Evolutionary conservation across 1,140 invertebrate genomes (phyloP), one percentile per base, ranked within the genome.

Genomic region (Dufourea novaeangliae): DNA sequence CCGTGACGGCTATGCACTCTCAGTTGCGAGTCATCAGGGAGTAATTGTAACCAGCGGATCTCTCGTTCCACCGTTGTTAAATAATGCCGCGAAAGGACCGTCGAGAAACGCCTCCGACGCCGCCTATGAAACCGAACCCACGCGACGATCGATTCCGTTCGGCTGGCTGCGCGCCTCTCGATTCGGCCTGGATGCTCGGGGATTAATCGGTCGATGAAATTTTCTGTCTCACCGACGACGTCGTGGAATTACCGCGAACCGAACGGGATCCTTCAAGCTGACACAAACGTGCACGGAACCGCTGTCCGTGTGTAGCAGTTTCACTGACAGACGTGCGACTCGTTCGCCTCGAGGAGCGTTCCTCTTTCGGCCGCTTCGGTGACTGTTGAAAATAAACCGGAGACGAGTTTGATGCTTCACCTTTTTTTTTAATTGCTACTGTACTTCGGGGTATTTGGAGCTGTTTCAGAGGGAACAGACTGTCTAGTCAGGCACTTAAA

Each of bases 121-220:
- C 56, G 32, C 7, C 20, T 50, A 57, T 73, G 29, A n/a, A 66
- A 57, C 41, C 32, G 34, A 75, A 68, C 27, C 41, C 34, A 5
- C 32, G 11, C 54, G 27, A 54, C 46, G 44, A 79, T 79, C 71
- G 78, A 73, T 78, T 52, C 27, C 22, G 10, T 32, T 32, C 17
- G 1, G n/a, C 8, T 14, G 0, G 34, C 12, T 2, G 14, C 37
- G 5, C 10, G 17, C 39, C 25, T 34, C 25, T 12, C 11, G 11
- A 14, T 20, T 12, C 22, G 11, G 14, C 7, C n/a, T 27, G n/a
- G 44, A 10, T 73, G 57, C 52, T 66, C 46, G 20, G 22, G 56
- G 64, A 72, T 72, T 77, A 79, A 79, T 79, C 69, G 22, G 68
- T 39, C 67, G 71, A 80, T 77, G 64, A 83, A 80, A 79, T 79